These are phyloP conservation scores for Cactoblastis cactorum DNA, from an alignment of 2,888 invertebrate species.

Conservation along the genomic window DNA sequence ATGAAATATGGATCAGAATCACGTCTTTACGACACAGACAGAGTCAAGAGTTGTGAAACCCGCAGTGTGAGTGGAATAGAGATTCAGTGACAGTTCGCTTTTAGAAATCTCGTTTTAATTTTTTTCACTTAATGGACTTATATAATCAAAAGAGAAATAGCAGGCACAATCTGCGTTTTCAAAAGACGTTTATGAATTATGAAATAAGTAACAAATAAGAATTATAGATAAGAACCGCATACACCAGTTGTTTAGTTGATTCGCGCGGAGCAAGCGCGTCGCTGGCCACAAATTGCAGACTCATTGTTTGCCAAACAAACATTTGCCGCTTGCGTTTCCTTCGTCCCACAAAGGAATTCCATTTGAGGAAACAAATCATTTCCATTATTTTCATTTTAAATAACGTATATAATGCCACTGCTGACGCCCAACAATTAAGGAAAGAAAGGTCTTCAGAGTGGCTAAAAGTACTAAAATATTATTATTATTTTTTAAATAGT, in stretches of 20 bases:
- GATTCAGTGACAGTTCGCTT: too few relatives aligned
- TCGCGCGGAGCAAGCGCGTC: slow-evolving; percentile 63
- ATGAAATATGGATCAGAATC: too few relatives aligned
- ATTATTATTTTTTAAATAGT: background rate
- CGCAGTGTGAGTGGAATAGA: too few relatives aligned
- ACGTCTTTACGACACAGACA: too few relatives aligned
- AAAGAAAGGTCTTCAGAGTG: slow-evolving; percentile 9
- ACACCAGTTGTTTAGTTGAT: slow-evolving; percentile 65
- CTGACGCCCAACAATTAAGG: background rate
- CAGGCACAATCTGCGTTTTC: too few relatives aligned
- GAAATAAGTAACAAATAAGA: slow-evolving; percentile 15
- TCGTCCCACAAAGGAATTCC: slow-evolving; percentile 64
- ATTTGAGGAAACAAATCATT: slow-evolving; percentile 63
- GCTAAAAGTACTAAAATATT: background rate
- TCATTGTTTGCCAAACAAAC: slow-evolving; percentile 74
- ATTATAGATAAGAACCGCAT: slow-evolving; percentile 35
- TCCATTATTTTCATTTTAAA: slow-evolving; percentile 56
- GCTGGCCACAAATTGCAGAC: slow-evolving; percentile 69
- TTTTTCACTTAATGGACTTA: too few relatives aligned
- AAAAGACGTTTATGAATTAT: background rate
- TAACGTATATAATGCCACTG: slow-evolving; percentile 30
- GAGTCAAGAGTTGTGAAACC: too few relatives aligned
- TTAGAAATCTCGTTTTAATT: too few relatives aligned
- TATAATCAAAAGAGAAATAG: too few relatives aligned
- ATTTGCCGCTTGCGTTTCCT: slow-evolving; percentile 62